These are phyloP conservation scores for Polydrusus cervinus DNA, from an alignment of 2,888 invertebrate genomes.

Conservation along the genomic window DNA sequence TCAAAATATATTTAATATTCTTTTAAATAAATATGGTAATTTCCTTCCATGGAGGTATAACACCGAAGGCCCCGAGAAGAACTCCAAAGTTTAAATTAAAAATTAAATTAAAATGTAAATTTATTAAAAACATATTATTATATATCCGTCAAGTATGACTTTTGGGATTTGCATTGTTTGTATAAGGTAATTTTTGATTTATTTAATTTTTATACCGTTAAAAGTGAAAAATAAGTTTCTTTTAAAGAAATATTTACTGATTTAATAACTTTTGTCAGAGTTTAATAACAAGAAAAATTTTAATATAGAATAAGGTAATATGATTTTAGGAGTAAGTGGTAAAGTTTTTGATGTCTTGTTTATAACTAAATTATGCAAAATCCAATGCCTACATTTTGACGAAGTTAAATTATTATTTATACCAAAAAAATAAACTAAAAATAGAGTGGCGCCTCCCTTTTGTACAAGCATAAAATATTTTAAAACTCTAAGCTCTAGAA, in stretches of 20 bases:
- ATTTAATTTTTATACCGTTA: neutral
- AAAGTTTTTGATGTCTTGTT: too few relatives aligned
- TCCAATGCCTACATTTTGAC: too few relatives aligned
- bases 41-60: neutral
- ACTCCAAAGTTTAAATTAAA: constrained; percentile 7
- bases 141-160: constrained; percentile 14
- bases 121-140: constrained; percentile 10
- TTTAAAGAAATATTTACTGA: neutral
- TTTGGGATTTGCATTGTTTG: constrained; percentile 14
- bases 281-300: too few relatives aligned
- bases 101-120: constrained; percentile 18
- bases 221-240: neutral
- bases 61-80: neutral
- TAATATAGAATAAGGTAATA: too few relatives aligned
- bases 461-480: too few relatives aligned
- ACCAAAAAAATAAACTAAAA: too few relatives aligned
- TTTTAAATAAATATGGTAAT: constrained; percentile 17
- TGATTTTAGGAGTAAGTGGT: too few relatives aligned
- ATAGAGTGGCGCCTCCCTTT: too few relatives aligned
- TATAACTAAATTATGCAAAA: too few relatives aligned
- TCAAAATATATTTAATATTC: neutral
- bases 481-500: too few relatives aligned
- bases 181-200: neutral
- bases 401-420: too few relatives aligned
- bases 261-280: too few relatives aligned